Evolutionary conservation across 2,888 invertebrate species (phyloP), one percentile per base, ranked within the genome.

Genomic region (Malacosoma neustria): DNA sequence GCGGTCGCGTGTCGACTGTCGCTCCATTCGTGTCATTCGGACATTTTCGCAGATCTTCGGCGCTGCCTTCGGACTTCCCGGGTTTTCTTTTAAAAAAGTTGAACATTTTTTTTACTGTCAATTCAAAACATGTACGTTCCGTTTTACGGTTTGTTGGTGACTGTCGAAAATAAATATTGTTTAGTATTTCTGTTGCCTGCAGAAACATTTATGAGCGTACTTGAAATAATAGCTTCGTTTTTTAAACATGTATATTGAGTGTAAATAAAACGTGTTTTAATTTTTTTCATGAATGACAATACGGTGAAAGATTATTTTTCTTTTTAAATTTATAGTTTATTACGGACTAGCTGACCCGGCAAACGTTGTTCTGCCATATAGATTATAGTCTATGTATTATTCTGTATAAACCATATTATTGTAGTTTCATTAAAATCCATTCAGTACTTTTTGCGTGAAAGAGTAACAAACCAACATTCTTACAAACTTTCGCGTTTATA

Each of bases 21-120:
- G 58, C 43, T 48, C 54, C 54, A 51, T 57, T 57, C 35, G 54
- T 37, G 37, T 48, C 51, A 49, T 36, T 72, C 73, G 77, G 60
- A 38, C 47, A 49, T 48, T 49, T 57, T 58, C 72, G 74, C 45
- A 49, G 11, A 39, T 41, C 34, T 37, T 65, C 72, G 70, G 54
- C 22, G 22, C 22, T 22, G 22, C 22, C 4, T 46, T 77, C 75
- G 72, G 62, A 68, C 67, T 81, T 82, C 69, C 72, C 76, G 73
- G 71, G 62, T 69, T 72, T 81, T 54, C 74, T 68, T 66, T 82
- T 84, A 65, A 85, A 84, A 69, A 85, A 81, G 54, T 71, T 79
- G 60, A 85, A 85, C 84, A 85, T 85, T 57, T 68, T 65, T 54
- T 47, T 35, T 29, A 46, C 49, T 56, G 52, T 59, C 56, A 55